Evolutionary conservation across 2,797 vertebrate species (phyloP).

Genomic region (Acropternis orthonyx): DNA sequence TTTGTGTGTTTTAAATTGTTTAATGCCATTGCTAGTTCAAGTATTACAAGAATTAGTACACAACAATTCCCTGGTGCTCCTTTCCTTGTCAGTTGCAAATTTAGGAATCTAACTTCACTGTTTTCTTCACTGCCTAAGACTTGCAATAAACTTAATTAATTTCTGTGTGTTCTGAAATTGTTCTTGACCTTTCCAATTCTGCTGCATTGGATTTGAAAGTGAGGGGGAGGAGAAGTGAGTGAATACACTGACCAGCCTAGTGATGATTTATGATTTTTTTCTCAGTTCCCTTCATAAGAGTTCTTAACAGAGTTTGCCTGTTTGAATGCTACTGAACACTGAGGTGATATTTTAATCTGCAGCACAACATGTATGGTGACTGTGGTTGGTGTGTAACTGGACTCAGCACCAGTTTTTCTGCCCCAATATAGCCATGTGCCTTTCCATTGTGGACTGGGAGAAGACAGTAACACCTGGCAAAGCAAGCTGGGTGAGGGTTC

Average conservation of each 20-base stretch:
- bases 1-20: not conserved
- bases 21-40: not conserved
- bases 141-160: not conserved
- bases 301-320: not conserved
- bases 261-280: not conserved
- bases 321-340: not conserved
- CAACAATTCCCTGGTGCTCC: not conserved
- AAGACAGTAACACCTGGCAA: not conserved
- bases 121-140: not conserved
- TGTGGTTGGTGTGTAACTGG: not conserved
- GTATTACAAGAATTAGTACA: not conserved
- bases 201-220: not conserved
- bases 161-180: not conserved
- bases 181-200: not conserved
- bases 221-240: not conserved
- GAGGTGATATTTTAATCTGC: not conserved
- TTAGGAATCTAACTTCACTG: not conserved
- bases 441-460: not conserved
- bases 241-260: not conserved
- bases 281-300: not conserved
- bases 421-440: not conserved
- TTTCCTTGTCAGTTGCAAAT: not conserved
- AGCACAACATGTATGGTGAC: not conserved
- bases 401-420: not conserved
- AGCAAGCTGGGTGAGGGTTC: not conserved